Evolutionary conservation across 1,140 invertebrate species (phyloP), one percentile per base, ranked within the genome.

Genomic region (Mamestra configurata): DNA sequence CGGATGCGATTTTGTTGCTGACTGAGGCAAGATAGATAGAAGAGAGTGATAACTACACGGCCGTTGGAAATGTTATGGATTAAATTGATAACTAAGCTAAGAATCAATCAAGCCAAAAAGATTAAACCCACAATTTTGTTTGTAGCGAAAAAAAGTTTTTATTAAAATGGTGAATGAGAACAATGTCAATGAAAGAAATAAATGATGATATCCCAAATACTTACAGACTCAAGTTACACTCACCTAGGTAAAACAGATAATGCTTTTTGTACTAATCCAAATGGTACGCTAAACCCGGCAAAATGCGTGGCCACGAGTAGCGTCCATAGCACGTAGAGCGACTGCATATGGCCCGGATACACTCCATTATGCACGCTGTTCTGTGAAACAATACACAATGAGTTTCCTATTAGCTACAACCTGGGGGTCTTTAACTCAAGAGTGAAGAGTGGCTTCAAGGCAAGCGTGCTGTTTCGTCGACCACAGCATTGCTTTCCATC

Each of bases 341-440:
- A 98, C 84, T 97, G 97, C 66, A 99, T 96, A 71, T 99, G 98
- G 0, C 98, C 98, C 22, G 99, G 99, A 92, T 99, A 99, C 11
- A 99, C 97, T 35, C 98, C 99, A 96, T 98, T 99, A 88, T 98
- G 97, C 46, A 99, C 95, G 91, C 98, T 98, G 95, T 99, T 99
- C 99, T 99, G 94, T 83, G 97, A 96, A 86, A 73, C n/a, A 79
- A 82, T 77, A 80, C 24, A 22, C 5, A 13, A n/a, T n/a, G n/a
- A n/a, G n/a, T n/a, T n/a, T n/a, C n/a, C n/a, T n/a, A n/a, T n/a
- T n/a, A n/a, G n/a, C n/a, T n/a, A n/a, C n/a, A n/a, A n/a, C n/a
- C n/a, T n/a, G n/a, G n/a, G n/a, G n/a, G n/a, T n/a, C n/a, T n/a
- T n/a, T n/a, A n/a, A n/a, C n/a, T n/a, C n/a, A n/a, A n/a, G n/a